These are phyloP conservation scores for Muntiacus muntjak DNA, from an alignment of 2,113 vertebrate species.

Conservation along the genomic window DNA sequence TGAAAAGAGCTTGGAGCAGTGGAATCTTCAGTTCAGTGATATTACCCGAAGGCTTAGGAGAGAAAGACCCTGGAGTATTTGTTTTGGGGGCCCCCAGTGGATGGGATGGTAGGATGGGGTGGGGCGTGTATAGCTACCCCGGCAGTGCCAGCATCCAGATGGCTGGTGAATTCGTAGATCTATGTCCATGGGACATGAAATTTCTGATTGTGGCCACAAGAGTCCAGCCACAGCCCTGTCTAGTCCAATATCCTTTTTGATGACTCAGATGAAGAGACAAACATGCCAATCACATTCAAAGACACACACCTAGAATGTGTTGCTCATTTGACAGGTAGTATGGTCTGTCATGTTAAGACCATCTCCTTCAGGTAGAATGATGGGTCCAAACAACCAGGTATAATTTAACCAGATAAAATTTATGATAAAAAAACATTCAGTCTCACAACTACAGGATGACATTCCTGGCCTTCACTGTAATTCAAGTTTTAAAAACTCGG, in stretches of 20 bases:
- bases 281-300: background rate
- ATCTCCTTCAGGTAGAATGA: background rate
- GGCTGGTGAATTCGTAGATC: background rate
- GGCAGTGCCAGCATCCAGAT: background rate
- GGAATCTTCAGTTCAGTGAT: background rate
- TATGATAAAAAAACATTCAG: background rate
- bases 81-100: background rate
- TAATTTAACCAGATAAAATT: background rate
- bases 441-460: background rate
- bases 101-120: too few species aligned
- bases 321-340: background rate
- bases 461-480: background rate
- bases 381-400: background rate
- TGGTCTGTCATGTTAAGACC: background rate
- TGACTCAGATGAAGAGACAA: background rate
- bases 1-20: background rate
- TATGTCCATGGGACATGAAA: background rate
- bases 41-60: background rate
- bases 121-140: background rate
- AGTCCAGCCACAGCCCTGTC: background rate
- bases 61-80: background rate
- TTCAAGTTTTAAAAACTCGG: background rate
- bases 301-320: background rate
- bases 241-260: background rate
- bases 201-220: background rate